Evolutionary conservation across 2,888 invertebrate species (phyloP), one percentile per base, ranked within the genome.

Genomic region (Scaptomyza polygonia): DNA sequence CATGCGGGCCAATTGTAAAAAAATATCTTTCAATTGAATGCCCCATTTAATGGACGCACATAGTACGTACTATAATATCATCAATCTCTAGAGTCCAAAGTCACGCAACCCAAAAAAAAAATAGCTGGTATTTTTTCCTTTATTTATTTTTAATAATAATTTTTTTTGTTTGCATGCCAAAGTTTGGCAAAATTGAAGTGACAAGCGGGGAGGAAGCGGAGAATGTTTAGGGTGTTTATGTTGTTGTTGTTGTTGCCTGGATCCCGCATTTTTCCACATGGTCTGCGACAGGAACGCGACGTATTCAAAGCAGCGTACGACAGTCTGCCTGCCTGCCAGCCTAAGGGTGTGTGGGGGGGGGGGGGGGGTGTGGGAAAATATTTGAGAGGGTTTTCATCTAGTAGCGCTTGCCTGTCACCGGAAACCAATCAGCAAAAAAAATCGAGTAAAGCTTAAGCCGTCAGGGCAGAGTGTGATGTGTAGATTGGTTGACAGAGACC

Each of bases 341-440:
- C 73, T 48, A 18, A 40, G 70, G 64, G 64, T 39, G 36, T 27
- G 27, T 36, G 36, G 12, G 34, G 21, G 14, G 7, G 5, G n/a
- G n/a, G n/a, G n/a, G 36, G 12, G 34, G 21, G 8, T 21, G 30
- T 16, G 36, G 6, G 18, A 8, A 16, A 36, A 36, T 18, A 47
- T 36, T 45, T 43, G 53, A 16, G 7, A 25, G 30, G 25, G 49
- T 55, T 40, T 47, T 16, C 14, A 21, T 5, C 36, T n/a, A 30
- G 14, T 30, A 21, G 21, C 21, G 54, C 11, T 43, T 54, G 71
- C 67, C 79, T 81, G 77, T 82, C 79, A 83, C 83, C 84, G 84
- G 84, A 85, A 84, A 85, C 81, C 84, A 85, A 84, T 84, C 84
- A 84, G 85, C 73, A 85, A 73, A 73, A 84, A 84, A 83, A 84